Evolutionary conservation across 2,113 vertebrate genomes (phyloP).

Genomic region (Lycaon pictus): DNA sequence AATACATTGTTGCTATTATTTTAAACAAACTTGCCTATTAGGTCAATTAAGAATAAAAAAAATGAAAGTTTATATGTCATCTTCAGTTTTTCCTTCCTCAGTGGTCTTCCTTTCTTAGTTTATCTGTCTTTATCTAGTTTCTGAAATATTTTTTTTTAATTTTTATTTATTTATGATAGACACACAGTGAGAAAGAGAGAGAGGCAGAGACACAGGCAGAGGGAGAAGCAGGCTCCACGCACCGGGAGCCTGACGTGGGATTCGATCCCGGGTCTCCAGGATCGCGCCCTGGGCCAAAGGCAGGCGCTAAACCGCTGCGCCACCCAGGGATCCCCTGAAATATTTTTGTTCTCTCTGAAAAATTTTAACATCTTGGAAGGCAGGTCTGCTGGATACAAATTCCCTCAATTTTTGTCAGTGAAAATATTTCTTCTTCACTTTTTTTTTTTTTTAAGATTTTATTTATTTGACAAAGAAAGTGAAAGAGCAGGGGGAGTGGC

Average conservation of each 20-base stretch:
- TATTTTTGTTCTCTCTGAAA: background rate
- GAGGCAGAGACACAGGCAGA: no score
- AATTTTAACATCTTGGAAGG: background rate
- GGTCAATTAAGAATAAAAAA: background rate
- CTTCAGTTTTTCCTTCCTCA: background rate
- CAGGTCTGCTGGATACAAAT: background rate
- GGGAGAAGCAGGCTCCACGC: no score
- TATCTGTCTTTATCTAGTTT: background rate
- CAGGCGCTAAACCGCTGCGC: no score
- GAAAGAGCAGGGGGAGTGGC: no score
- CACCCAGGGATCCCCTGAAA: no score
- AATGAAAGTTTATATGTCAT: background rate
- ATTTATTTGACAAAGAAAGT: no score
- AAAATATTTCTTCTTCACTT: background rate
- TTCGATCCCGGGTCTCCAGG: no score
- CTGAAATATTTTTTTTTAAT: background rate
- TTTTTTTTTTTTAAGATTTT: background rate
- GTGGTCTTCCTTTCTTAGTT: background rate
- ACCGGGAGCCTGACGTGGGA: no score
- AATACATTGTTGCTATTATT: background rate
- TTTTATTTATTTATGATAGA: no score
- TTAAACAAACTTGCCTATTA: background rate
- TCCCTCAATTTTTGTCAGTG: background rate
- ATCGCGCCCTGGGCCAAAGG: no score
- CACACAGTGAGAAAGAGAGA: no score